Base-by-base conservation (phyloP, 2,113 vertebrate genomes). In the Phocoena phocoena region DNA sequence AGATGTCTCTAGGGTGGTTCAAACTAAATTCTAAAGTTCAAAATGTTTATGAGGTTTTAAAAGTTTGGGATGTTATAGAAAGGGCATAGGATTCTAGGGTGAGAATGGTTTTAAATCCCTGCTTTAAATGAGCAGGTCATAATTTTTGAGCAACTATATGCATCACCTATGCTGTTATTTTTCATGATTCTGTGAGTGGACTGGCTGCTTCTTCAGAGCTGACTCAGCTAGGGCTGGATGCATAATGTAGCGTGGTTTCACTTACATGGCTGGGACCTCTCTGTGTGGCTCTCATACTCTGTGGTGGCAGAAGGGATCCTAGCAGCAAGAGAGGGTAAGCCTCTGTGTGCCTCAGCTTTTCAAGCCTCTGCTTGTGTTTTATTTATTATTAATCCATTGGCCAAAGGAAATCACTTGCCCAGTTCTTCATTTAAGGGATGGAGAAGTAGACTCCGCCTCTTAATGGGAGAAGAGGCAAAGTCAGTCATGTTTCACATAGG, bases 11-110 rank as follows among this genome's bases (percentile, higher is more conserved):
- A 20, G 58, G 80, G 44, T 63, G 41, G 31, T 77, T 70, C 41
- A 97, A 41, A 76, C 21, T 81, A 33, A 90, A 62, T 93, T 77
- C n/a, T 58, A 18, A 97, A 47, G 80, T 93, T 90, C n/a, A 84
- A 68, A 76, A 65, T 79, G 77, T 63, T 62, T 76, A 86, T 36
- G 26, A 77, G 31, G 20, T 67, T 92, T 92, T 92, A 79, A 85
- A 74, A 50, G 25, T 93, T 93, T 76, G 38, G 23, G n/a, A 38
- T 94, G 60, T 93, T 91, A 47, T 11, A 50, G 44, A 88, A 88
- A 92, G 63, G 31, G 3, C 26, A 50, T 60, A 67, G 53, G 14
- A 77, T 84, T 88, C 62, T 65, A 11, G 44, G 70, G 2, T 77
- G 60, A 70, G 33, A 70, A 73, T 58, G 25, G 28, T 20, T 70